Percentiles rank a stretch among this genome's conserved stretches.
These are phyloP conservation scores for Pitta sordida DNA, from an alignment of 2,113 vertebrate species.

Conservation along the genomic window DNA sequence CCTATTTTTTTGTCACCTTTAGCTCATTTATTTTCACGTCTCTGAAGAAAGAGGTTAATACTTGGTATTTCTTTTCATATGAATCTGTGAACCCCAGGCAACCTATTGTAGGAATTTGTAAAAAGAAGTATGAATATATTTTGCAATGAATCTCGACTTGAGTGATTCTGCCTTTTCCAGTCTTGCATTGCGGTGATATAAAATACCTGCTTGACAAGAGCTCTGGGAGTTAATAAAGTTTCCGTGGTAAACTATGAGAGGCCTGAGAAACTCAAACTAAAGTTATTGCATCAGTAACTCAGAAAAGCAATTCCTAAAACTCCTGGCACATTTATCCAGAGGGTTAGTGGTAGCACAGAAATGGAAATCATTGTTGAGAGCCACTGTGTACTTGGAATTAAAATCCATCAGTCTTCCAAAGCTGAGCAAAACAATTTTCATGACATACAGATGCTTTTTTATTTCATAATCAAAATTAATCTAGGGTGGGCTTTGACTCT, in stretches of 20 bases:
- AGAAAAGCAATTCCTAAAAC: constrained; percentile 80
- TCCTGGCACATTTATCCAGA: constrained; percentile 76
- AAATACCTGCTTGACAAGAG: constrained; percentile 69
- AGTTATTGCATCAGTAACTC: constrained; percentile 80
- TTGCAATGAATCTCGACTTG: constrained; percentile 63
- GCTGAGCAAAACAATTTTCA: constrained; percentile 42
- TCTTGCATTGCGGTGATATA: constrained; percentile 60
- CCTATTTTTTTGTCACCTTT: not conserved
- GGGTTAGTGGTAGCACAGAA: constrained; percentile 66
- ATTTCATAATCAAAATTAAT: constrained; percentile 55
- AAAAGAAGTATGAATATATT: not conserved
- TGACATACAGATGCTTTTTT: constrained; percentile 42
- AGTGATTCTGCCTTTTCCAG: constrained; percentile 50
- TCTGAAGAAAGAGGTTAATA: not conserved
- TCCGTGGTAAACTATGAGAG: constrained; percentile 74
- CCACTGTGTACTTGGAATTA: constrained; percentile 70
- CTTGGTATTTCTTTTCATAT: not conserved
- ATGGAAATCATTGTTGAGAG: constrained; percentile 76
- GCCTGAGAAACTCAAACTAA: constrained; percentile 74
- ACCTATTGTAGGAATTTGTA: constrained; percentile 1
- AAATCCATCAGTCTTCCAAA: constrained; percentile 75
- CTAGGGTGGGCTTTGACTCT: not conserved
- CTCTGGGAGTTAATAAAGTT: constrained; percentile 75
- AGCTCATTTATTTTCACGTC: not conserved
- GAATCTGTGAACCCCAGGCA: not conserved